Evolutionary conservation across 2,888 invertebrate genomes (phyloP).

Genomic region (Acanthoscelides obtectus): DNA sequence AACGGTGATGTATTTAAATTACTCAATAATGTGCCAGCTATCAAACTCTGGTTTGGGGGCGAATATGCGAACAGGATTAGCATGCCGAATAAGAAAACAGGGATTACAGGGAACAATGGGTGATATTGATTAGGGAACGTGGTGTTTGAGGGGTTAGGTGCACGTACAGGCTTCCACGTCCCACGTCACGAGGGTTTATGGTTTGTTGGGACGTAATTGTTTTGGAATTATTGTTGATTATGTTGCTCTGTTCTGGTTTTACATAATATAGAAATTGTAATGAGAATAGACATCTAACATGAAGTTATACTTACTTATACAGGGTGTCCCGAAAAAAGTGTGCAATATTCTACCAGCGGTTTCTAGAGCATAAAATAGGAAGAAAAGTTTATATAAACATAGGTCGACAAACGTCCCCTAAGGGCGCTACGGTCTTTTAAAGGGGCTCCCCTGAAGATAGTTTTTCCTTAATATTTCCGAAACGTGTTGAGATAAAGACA

Average conservation of each 20-base stretch:
- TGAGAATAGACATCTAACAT: neutral
- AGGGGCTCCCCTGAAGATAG: too few species aligned
- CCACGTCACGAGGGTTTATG: neutral
- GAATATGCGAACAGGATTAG: slow-evolving; percentile 7
- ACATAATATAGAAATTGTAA: neutral
- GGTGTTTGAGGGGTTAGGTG: neutral
- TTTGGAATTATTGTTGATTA: neutral
- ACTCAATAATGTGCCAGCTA: neutral
- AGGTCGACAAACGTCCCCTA: too few species aligned
- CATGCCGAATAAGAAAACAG: slow-evolving; percentile 11
- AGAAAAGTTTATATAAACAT: too few species aligned
- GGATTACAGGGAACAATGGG: slow-evolving; percentile 8
- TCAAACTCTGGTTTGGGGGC: neutral
- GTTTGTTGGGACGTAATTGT: neutral
- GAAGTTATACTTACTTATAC: too few species aligned
- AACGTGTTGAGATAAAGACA: too few species aligned
- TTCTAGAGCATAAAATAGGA: too few species aligned
- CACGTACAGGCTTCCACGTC: neutral
- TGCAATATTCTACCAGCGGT: too few species aligned
- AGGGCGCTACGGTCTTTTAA: too few species aligned
- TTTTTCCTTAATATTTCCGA: too few species aligned
- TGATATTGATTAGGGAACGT: slow-evolving; percentile 7
- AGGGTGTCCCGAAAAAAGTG: too few species aligned
- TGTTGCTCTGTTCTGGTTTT: neutral
- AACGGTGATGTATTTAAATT: neutral